Conservation (phyloP, 2,113 vertebrate species). For the Rallus limicola region DNA sequence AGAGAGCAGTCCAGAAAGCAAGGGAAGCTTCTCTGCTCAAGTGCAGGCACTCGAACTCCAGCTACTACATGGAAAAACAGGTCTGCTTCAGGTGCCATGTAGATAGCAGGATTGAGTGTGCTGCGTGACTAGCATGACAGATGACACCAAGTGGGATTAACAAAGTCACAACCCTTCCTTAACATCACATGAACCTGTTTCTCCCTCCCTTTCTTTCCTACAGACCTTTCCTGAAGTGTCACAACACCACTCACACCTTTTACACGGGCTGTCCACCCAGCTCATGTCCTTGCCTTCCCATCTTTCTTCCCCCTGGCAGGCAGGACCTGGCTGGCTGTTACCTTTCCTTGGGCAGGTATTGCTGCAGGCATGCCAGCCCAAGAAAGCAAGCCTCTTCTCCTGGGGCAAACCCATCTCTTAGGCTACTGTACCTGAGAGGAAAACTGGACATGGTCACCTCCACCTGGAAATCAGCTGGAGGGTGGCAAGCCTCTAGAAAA, state of each 20-base stretch:
- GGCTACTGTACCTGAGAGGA: neutral
- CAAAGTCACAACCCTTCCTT: neutral
- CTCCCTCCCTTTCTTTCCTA: neutral
- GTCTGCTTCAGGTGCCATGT: neutral
- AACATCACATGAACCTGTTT: neutral
- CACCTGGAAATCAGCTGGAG: neutral
- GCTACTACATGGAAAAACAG: neutral
- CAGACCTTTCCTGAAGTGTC: neutral
- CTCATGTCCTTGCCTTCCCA: neutral
- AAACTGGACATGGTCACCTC: neutral
- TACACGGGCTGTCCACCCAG: rapidly evolving
- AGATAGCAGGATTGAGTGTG: neutral
- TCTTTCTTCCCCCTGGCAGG: neutral
- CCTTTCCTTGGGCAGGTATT: neutral
- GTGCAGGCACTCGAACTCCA: neutral
- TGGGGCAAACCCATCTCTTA: neutral
- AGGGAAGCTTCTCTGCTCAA: neutral
- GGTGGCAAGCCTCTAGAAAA: neutral
- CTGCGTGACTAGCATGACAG: neutral
- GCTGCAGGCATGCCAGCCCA: neutral
- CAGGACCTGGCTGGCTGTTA: neutral
- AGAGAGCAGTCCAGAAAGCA: neutral
- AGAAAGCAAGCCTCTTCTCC: neutral
- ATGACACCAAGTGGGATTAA: neutral
- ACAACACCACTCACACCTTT: neutral